A percentile compares a stretch with the other conserved stretches of the same genome.
Conservation (phyloP, 64 coral and sea anemone genomes). For the Montipora cactus region DNA sequence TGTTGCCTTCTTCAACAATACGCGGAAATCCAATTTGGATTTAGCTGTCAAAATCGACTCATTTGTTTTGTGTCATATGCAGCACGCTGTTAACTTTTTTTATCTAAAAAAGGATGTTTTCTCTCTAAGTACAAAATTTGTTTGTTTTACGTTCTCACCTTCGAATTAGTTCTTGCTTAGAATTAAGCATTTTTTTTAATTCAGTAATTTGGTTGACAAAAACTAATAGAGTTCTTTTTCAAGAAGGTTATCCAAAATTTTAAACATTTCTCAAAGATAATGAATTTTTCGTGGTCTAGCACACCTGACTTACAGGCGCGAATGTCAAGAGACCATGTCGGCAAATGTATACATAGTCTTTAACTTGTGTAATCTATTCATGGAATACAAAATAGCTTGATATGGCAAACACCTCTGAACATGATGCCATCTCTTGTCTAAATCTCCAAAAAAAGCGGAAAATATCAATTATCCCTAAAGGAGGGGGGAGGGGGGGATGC, state of each 20-base stretch:
- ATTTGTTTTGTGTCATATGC: background rate
- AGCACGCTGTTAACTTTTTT: background rate
- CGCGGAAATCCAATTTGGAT: background rate
- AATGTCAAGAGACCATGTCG: too few species aligned
- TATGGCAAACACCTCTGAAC: too few species aligned
- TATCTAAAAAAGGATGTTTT: background rate
- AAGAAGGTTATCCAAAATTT: background rate
- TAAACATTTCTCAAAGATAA: background rate
- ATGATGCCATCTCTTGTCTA: too few species aligned
- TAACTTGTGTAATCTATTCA: too few species aligned
- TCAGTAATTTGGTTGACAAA: background rate
- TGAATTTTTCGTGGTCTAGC: too few species aligned
- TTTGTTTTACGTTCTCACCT: slow-evolving; percentile 5
- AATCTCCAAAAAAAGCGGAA: too few species aligned
- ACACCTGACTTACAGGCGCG: too few species aligned
- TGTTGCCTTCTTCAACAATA: background rate
- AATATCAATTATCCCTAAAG: too few species aligned
- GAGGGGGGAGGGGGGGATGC: too few species aligned
- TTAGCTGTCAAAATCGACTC: background rate
- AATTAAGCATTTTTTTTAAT: background rate
- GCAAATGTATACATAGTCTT: too few species aligned
- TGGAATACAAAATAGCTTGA: too few species aligned
- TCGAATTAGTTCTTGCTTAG: background rate
- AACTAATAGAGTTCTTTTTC: background rate
- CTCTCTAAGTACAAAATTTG: background rate